phyloP scores from a whole-genome alignment of 2,797 vertebrate species.

The Phataginus tetradactyla region DNA sequence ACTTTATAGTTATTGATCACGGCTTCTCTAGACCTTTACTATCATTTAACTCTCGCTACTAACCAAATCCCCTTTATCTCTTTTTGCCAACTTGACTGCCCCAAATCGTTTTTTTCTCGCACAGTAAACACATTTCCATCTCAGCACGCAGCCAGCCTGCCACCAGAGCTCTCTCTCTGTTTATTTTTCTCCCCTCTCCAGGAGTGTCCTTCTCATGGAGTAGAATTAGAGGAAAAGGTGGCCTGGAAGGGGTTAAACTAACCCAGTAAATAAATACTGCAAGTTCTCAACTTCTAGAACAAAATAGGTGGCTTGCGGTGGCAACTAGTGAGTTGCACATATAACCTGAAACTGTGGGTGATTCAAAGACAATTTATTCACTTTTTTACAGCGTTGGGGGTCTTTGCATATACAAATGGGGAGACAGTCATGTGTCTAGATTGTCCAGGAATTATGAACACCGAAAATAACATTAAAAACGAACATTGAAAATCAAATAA shows the following conservation, averaged over 20 bases:
- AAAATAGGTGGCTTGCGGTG: neutral
- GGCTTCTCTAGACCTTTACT: constrained; percentile 68
- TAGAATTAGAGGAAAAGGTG: neutral
- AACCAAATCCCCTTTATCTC: constrained; percentile 68
- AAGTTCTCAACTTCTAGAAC: constrained; percentile 23
- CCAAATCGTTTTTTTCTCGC: constrained; percentile 38
- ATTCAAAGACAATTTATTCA: constrained; percentile 51
- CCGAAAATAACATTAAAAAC: constrained; percentile 23
- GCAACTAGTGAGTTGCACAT: neutral
- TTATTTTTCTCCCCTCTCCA: neutral
- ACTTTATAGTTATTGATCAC: constrained; percentile 74
- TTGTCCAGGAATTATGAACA: neutral
- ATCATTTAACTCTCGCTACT: constrained; percentile 56
- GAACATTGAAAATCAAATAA: constrained; percentile 9
- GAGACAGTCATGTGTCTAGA: neutral
- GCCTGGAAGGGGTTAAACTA: constrained; percentile 32
- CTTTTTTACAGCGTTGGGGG: constrained; percentile 31
- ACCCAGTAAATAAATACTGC: neutral
- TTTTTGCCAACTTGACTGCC: constrained; percentile 64
- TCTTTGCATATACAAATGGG: constrained; percentile 19
- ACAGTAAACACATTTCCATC: constrained; percentile 76
- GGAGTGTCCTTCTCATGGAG: neutral
- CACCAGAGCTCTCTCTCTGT: constrained; percentile 29
- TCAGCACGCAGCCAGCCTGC: constrained; percentile 54
- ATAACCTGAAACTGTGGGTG: neutral